Evolutionary conservation across 2,113 vertebrate genomes (phyloP), one percentile per base, ranked within the genome.

Genomic region (Lynx canadensis): DNA sequence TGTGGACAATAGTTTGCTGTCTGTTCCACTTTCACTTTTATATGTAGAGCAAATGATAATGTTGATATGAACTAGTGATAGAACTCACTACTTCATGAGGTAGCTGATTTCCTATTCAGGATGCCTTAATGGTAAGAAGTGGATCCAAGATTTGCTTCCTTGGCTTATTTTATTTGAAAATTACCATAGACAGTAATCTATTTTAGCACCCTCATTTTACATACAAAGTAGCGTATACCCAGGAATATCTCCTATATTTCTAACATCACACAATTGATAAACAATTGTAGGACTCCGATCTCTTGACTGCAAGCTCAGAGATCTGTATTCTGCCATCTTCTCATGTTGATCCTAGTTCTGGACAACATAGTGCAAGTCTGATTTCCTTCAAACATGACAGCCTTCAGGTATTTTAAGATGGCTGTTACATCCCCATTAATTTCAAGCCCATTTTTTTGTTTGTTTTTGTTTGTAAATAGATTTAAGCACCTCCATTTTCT

Each of bases 121-220:
- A 84, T 96, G 15, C 23, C 80, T 33, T 73, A 2, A 36, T 82
- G n/a, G n/a, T 68, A 87, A 80, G 88, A 95, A 78, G 41, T 60
- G 86, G 81, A 78, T 68, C n/a, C 45, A 94, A 69, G 83, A 36
- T 90, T 95, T 92, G 7, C 29, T 85, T 68, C 45, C 48, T 13
- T 11, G 1, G 52, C 66, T 33, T 91, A 48, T 76, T 89, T 65
- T 83, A 41, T 91, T 94, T 89, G 86, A 92, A 95, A 97, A 65
- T 76, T 93, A 65, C 27, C 12, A 76, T 74, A 73, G 55, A 86
- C 69, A 19, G 92, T 36, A 60, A 57, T 1, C 57, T 78, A 57
- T 31, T 12, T 90, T 63, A 76, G 48, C 33, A 91, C 18, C 8
- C 11, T 87, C 0, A 63, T n/a, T 78, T 94, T 94, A 85, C 16